A percentile compares a stretch with the other conserved stretches of the same genome.
These are phyloP conservation scores for Acipenser ruthenus DNA, from an alignment of 2,797 vertebrate species.

Conservation along the genomic window DNA sequence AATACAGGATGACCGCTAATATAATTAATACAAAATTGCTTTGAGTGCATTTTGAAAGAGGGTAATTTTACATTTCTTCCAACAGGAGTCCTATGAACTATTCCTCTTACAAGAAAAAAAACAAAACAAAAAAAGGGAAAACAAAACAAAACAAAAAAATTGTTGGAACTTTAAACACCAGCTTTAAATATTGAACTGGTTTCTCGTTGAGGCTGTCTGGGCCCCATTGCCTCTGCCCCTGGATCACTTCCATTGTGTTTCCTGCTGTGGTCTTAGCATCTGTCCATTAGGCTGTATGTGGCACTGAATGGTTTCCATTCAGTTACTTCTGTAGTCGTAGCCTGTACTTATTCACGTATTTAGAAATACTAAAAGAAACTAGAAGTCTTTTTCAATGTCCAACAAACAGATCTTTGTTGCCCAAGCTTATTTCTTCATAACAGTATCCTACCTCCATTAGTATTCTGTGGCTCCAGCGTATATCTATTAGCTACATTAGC, in stretches of 20 bases:
- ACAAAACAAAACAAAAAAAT: background rate
- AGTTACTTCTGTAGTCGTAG: background rate
- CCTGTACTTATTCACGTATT: too few relatives aligned
- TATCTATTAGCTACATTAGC: too few relatives aligned
- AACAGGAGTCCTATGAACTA: background rate
- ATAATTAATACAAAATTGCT: background rate
- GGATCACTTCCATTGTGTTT: background rate
- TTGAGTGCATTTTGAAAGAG: background rate
- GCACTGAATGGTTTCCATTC: background rate
- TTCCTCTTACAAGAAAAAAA: background rate
- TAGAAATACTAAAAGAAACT: too few relatives aligned
- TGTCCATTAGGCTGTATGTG: background rate
- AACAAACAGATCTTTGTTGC: background rate
- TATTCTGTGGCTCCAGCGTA: too few relatives aligned
- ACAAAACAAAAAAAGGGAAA: background rate
- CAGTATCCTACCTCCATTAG: too few relatives aligned
- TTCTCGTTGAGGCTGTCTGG: too few relatives aligned
- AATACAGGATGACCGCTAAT: slow-evolving; percentile 2
- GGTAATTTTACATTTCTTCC: background rate
- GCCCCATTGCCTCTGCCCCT: too few relatives aligned
- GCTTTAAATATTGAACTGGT: too few relatives aligned
- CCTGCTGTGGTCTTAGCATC: background rate
- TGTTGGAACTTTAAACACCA: too few relatives aligned
- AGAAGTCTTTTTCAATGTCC: background rate
- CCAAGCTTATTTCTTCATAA: background rate